Base-by-base conservation (phyloP, 1,140 invertebrate genomes). In the Brachionus asplanchnoidis region DNA sequence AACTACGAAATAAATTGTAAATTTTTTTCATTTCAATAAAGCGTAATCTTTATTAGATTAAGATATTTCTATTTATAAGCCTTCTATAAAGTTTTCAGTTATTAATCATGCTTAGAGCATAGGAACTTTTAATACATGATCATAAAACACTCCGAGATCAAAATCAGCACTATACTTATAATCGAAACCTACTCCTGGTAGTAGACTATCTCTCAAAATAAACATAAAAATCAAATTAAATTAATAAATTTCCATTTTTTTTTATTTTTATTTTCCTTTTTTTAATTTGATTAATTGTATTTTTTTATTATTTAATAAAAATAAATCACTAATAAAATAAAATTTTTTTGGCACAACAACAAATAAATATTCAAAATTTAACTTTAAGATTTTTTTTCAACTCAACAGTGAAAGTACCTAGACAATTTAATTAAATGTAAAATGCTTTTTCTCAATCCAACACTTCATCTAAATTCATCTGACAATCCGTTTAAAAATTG, bases 231-330 rank as follows among this genome's bases (percentile, higher is more conserved):
- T 73, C 68, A 73, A 73, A 73, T 73, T 42, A 23, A 73, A 73
- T 73, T 73, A 73, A 73, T 73, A 42, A 73, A 73, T 40, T 42
- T 73, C 40, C 23, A 36, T 42, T 73, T 73, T 73, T n/a, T 42
- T 42, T 44, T 73, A 20, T 73, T 73, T 73, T 20, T 73, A 17
- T 73, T 42, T 73, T 42, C 40, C 68, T 73, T 60, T 60, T 60
- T 60, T 60, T 20, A 73, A 73, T 73, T 73, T 73, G 68, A 73
- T 73, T 73, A 73, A 73, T 73, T 42, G 68, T 23, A 73, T 44
- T 73, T 73, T 73, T 23, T 73, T 73, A 73, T 73, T 73, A 73
- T 73, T 40, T 42, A 17, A 68, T 73, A 73, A 73, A 42, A 73
- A 42, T 42, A 42, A 42, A 17, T 42, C 17, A 73, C 32, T 42